Base-by-base conservation (phyloP, 2,113 vertebrate genomes). In the Siniperca knerii region DNA sequence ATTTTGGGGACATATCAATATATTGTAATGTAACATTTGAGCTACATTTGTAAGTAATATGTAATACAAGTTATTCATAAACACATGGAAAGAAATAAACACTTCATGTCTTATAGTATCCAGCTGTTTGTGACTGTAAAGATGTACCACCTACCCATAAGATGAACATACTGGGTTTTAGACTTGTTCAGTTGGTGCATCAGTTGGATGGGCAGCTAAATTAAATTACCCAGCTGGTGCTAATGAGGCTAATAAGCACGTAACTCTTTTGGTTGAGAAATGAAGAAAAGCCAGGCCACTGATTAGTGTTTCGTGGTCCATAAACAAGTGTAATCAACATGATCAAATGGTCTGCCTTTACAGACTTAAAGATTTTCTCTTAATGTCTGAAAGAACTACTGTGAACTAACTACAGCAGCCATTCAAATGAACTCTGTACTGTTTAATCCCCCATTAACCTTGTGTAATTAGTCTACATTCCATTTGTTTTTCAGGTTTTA, bases 361-460 rank as follows among this genome's bases (percentile, higher is more conserved):
- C 50, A 62, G 46, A 72, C 6, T 62, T 76, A 25, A 57, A 66
- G 29, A 68, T 52, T 67, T 89, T 52, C 61, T 77, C 62, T 50
- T 67, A n/a, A 35, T 33, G 70, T 65, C 60, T 78, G 50, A 73
- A 65, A 77, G 37, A 77, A 42, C 29, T 9, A 52, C 40, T 80
- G 73, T 88, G 79, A 73, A 64, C 4, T 7, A 33, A 62, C n/a
- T 33, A 58, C 71, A 54, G 29, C 2, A 20, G 44, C 74, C 55
- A 23, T 16, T 67, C 46, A 65, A 70, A 57, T 77, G 81, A 82
- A 76, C 85, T 75, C 52, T 72, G 79, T 42, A 33, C 86, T 16
- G 68, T 77, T 29, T 76, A 88, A 93, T 90, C 85, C 87, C 82
- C 67, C 72, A 79, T 73, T 84, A 86, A 60, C 76, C 55, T 77